A percentile compares a stretch with the other conserved stretches of the same genome.
Evolutionary conservation across 2,888 invertebrate species (phyloP).

Genomic region (Aphodius sticticus): DNA sequence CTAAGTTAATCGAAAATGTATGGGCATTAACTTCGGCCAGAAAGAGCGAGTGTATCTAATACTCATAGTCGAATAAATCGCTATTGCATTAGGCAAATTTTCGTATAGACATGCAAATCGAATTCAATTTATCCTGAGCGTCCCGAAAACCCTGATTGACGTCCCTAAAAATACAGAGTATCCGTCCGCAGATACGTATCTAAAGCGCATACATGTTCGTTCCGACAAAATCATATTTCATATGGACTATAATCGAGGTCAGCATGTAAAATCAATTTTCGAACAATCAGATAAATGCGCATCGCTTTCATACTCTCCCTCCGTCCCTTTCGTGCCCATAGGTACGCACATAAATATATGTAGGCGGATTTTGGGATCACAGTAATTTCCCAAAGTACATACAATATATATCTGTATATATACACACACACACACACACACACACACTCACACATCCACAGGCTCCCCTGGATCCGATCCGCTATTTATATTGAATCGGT

Average conservation of each 20-base stretch:
- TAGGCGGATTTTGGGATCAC: conserved; percentile 59
- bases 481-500: conserved; percentile 59
- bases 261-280: conserved; percentile 59
- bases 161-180: neutral
- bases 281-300: conserved; percentile 54
- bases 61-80: neutral
- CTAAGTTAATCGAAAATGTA: too few species aligned
- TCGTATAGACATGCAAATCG: conserved; percentile 4
- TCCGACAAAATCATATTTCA: conserved; percentile 37
- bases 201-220: conserved; percentile 8
- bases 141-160: neutral
- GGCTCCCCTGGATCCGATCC: conserved; percentile 49
- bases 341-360: conserved; percentile 55
- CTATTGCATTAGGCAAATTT: neutral
- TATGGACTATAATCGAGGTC: conserved; percentile 51
- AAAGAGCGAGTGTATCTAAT: neutral
- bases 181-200: neutral
- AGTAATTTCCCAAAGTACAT: conserved; percentile 48
- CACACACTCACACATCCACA: neutral
- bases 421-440: neutral
- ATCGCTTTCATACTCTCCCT: conserved; percentile 6
- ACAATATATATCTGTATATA: conserved; percentile 36
- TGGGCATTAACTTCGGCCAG: neutral
- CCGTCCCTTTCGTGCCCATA: conserved; percentile 41
- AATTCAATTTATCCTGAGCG: neutral